phyloP scores from a whole-genome alignment of 2,797 vertebrate species.

The Adrianichthys oophorus region DNA sequence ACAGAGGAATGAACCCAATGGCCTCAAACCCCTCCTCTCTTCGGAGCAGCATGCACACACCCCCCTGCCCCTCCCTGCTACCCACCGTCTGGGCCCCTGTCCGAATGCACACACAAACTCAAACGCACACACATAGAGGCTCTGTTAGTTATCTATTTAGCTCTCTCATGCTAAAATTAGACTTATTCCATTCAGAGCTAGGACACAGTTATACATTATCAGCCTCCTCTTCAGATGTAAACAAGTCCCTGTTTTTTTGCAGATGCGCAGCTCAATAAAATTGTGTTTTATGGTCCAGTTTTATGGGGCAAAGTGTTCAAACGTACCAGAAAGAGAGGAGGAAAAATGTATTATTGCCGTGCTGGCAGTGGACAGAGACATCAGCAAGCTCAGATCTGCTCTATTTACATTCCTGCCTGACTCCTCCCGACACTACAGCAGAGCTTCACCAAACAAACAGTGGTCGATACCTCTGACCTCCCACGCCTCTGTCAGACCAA shows the following conservation, averaged over 20 bases:
- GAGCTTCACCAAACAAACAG: conserved; percentile 45
- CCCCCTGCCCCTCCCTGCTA: conserved; percentile 23
- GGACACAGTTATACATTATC: conserved; percentile 45
- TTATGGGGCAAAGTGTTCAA: conserved; percentile 12
- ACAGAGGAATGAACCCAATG: conserved; percentile 62
- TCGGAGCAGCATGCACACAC: conserved; percentile 29
- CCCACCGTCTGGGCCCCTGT: conserved; percentile 10
- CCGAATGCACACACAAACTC: not conserved
- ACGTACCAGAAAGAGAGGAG: conserved; percentile 1
- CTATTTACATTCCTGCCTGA: conserved; percentile 66
- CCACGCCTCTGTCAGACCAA: conserved; percentile 33
- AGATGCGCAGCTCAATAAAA: conserved; percentile 19
- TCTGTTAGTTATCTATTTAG: conserved; percentile 75
- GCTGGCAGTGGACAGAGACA: conserved; percentile 29
- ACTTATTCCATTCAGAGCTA: conserved; percentile 62
- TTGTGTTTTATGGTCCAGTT: conserved; percentile 21
- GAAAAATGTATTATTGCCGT: not conserved
- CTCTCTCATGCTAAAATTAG: conserved; percentile 73
- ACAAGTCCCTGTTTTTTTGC: conserved; percentile 39
- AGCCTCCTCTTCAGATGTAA: conserved; percentile 49
- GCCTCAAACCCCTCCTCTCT: conserved; percentile 49
- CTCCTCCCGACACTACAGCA: conserved; percentile 62
- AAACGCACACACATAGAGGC: conserved; percentile 29
- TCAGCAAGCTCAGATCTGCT: conserved; percentile 49
- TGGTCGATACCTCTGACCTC: conserved; percentile 55